Base-by-base conservation (phyloP, 2,888 invertebrate species). In the Dorcus parallelipipedus region DNA sequence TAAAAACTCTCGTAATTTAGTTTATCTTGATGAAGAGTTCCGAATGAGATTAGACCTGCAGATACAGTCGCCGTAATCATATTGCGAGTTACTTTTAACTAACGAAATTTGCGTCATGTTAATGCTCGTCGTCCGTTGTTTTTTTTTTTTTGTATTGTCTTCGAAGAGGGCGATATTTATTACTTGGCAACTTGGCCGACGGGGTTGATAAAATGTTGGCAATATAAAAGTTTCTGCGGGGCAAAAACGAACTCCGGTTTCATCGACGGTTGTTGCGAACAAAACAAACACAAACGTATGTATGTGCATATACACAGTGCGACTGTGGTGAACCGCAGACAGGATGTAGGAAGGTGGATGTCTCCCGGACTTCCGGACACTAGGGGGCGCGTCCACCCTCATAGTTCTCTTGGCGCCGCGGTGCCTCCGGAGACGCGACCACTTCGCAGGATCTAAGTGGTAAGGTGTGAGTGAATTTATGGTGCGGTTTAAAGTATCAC, bases 391-490 rank as follows among this genome's bases (percentile, higher is more conserved):
- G 58, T 66, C 69, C 61, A 67, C 69, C 65, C 67, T 68, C 71
- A 71, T 73, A 70, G 71, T 70, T 75, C 71, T 72, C 68, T 64
- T 61, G 75, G 73, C 73, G 72, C 72, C 73, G 69, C 66, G 66
- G 68, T 53, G 66, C 63, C 67, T 69, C 69, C 68, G 52, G 59
- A 64, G 66, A 50, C 55, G 55, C 33, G 41, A 49, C 55, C 50
- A 43, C 55, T 66, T 64, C 52, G 61, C 42, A 60, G 52, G 59
- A 58, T 65, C 66, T 67, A 66, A 67, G 68, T 33, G 26, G 64
- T 62, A 64, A 65, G 65, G 64, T 63, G 68, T 67, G 61, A 59
- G 61, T 45, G 38, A 56, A 56, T 56, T 56, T 56, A 56, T 56
- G 47, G 50, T 50, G 51, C n/a, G 56, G 45, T 45, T 45, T 45